These are phyloP conservation scores for Crypturellus tataupa DNA, from an alignment of 2,797 vertebrate species.

Conservation along the genomic window DNA sequence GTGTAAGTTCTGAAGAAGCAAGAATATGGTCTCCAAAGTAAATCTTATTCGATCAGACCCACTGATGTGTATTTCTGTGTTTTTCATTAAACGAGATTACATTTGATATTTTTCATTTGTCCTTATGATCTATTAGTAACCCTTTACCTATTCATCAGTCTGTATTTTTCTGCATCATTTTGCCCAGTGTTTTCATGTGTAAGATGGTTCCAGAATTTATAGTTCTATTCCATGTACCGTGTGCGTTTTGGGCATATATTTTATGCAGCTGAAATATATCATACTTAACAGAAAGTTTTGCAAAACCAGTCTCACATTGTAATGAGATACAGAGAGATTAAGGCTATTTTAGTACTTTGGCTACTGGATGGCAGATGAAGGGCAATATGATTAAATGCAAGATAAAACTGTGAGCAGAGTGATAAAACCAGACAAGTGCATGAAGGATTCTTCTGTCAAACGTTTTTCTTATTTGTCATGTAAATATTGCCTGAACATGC, in stretches of 20 bases:
- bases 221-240: background rate
- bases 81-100: conserved; percentile 46
- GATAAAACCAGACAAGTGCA: conserved; percentile 60
- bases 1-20: background rate
- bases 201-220: conserved; percentile 56
- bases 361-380: conserved; percentile 67
- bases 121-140: conserved; percentile 57
- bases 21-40: background rate
- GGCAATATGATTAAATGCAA: conserved; percentile 65
- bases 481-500: conserved; percentile 59
- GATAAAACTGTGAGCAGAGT: conserved; percentile 66
- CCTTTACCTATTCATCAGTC: conserved; percentile 1
- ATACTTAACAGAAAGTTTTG: conserved; percentile 65
- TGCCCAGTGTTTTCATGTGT: background rate
- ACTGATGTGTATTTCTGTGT: conserved; percentile 9
- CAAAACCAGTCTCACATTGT: conserved; percentile 42
- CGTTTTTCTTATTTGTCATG: conserved; percentile 63
- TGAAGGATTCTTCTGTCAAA: conserved; percentile 59
- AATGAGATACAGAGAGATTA: conserved; percentile 68
- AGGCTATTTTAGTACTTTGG: conserved; percentile 64
- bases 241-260: conserved; percentile 31
- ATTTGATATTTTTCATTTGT: conserved; percentile 54
- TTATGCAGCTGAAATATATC: conserved; percentile 44
- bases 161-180: conserved; percentile 50
- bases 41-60: background rate